A percentile compares a stretch with the other conserved stretches of the same genome.
These are phyloP conservation scores for Tenthredo notha DNA, from an alignment of 2,888 invertebrate genomes.

Conservation along the genomic window DNA sequence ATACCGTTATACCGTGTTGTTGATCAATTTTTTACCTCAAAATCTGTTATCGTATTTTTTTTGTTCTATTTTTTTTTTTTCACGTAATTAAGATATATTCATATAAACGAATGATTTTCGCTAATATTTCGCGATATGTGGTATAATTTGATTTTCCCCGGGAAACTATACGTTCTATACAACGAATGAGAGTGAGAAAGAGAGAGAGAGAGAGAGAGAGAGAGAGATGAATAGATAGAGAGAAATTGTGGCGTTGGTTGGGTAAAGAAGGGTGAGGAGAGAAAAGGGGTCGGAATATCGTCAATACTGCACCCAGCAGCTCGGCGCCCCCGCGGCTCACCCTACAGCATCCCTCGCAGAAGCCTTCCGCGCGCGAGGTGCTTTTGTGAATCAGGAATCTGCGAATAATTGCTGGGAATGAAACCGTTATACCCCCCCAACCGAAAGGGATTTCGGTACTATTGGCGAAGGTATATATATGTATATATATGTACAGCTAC, in stretches of 20 bases:
- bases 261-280: not conserved
- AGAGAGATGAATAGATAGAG: constrained; percentile 37
- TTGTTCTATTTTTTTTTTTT: too few species aligned
- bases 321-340: constrained; percentile 58
- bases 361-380: constrained; percentile 7
- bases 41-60: too few species aligned
- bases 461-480: not conserved
- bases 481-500: not conserved
- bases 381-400: constrained; percentile 49
- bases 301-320: constrained; percentile 70
- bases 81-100: not conserved
- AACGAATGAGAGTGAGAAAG: constrained; percentile 41
- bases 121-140: too few species aligned
- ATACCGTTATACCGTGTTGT: too few species aligned
- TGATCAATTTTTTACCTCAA: too few species aligned
- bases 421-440: constrained; percentile 37
- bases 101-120: not conserved
- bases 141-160: not conserved
- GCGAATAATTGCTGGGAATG: constrained; percentile 49
- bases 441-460: constrained; percentile 28
- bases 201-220: not conserved
- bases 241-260: constrained; percentile 52
- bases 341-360: constrained; percentile 52
- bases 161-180: not conserved
- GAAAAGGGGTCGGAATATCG: constrained; percentile 62